Evolutionary conservation across 2,113 vertebrate genomes (phyloP), one percentile per base, ranked within the genome.

Genomic region (Chrysochloris asiatica): DNA sequence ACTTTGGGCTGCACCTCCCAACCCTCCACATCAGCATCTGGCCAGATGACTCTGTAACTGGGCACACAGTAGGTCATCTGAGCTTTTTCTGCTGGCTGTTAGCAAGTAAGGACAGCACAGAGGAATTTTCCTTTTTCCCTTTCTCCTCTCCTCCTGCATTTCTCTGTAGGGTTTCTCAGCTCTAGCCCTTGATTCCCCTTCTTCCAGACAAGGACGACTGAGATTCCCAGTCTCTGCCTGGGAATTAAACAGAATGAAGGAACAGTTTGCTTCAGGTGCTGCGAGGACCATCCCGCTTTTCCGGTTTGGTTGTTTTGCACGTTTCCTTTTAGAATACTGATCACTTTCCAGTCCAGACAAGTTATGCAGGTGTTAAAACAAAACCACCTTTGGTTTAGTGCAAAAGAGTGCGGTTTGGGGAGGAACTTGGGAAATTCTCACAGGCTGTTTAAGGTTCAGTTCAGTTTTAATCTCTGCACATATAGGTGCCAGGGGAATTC

Each of bases 21-120:
- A 14, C 47, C 43, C 30, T 63, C 83, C 43, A 59, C 16, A 17
- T n/a, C 38, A n/a, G 19, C 2, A 0, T 3, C 5, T 0, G 56
- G 61, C 24, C n/a, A 0, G 1, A 1, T 0, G 28, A 76, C 79
- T 75, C 0, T 0, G 7, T 48, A 82, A 30, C 54, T 33, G 69
- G 80, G 71, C 41, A 26, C 73, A 19, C 1, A 28, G 38, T 26
- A 12, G 87, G 33, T 21, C 43, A 6, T 38, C 67, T 8, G 36
- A 59, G 56, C 41, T 72, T 85, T 28, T 54, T 56, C 80, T 78
- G 5, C 0, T 9, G 14, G 41, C 59, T 83, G 5, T 50, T 2
- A 2, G 76, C 30, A 22, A 16, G 56, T 43, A 11, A 19, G 8
- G 80, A 26, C 38, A 0, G 41, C 30, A 5, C 2, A 14, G 45